Conservation (phyloP, 2,113 vertebrate genomes). For the Trematocara unimaculatum region DNA sequence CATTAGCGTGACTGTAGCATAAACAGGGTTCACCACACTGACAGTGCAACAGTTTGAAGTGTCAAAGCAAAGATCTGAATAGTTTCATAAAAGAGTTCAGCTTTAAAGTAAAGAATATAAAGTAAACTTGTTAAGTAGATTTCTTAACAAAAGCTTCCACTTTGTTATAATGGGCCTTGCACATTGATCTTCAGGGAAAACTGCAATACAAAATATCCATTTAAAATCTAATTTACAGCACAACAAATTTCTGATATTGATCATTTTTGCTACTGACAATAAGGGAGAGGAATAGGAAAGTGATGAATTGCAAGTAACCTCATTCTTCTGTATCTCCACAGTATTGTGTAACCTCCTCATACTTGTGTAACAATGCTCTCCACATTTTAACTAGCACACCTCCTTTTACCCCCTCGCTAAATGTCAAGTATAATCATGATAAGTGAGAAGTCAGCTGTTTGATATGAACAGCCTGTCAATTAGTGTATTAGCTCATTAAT, state of each 20-base stretch:
- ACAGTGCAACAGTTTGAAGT: neutral
- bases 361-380: neutral
- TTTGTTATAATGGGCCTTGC: neutral
- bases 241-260: neutral
- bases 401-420: neutral
- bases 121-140: neutral
- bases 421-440: neutral
- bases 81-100: neutral
- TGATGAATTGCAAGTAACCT: neutral
- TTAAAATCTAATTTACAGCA: neutral
- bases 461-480: neutral
- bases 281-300: neutral
- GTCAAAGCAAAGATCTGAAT: neutral
- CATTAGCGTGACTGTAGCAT: neutral
- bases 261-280: neutral
- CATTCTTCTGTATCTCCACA: neutral
- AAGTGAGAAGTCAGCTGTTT: neutral
- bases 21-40: neutral
- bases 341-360: neutral
- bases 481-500: neutral
- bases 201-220: neutral
- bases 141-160: neutral
- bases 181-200: neutral
- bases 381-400: neutral
- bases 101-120: neutral